A percentile compares a stretch with the other conserved stretches of the same genome.
These are phyloP conservation scores for Micromys minutus DNA, from an alignment of 2,113 vertebrate genomes.

Conservation along the genomic window DNA sequence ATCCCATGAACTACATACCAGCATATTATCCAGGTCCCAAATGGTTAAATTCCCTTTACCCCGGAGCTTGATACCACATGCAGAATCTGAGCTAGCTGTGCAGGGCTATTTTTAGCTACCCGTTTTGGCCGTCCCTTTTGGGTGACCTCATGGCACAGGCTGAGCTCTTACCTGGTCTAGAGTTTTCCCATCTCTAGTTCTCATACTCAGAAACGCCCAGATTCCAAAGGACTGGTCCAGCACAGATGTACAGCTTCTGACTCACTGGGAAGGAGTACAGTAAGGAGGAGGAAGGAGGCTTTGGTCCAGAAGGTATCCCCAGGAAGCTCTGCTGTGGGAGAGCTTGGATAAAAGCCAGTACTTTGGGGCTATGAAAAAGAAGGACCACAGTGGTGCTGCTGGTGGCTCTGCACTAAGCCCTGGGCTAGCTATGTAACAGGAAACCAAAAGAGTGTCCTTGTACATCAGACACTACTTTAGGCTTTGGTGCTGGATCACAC, in stretches of 20 bases:
- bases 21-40: not conserved
- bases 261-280: not conserved
- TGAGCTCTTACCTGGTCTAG: not conserved
- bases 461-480: not conserved
- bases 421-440: not conserved
- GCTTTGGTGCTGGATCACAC: not conserved
- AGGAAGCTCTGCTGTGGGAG: not conserved
- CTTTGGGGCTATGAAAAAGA: not conserved
- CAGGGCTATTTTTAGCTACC: slow-evolving; percentile 27
- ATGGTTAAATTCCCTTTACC: not conserved
- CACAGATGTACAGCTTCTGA: not conserved
- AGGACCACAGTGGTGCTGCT: not conserved
- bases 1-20: not conserved
- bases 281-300: not conserved
- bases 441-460: not conserved
- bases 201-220: not conserved
- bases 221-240: not conserved
- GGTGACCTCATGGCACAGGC: slow-evolving; percentile 12
- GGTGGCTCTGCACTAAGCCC: not conserved
- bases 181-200: not conserved
- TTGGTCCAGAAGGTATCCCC: not conserved
- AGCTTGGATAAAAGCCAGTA: not conserved
- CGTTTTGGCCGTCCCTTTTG: not conserved
- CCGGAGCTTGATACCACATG: not conserved
- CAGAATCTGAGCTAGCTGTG: not conserved